Evolutionary conservation across 2,888 invertebrate genomes (phyloP).

Genomic region (Drosophila austrosaltans): DNA sequence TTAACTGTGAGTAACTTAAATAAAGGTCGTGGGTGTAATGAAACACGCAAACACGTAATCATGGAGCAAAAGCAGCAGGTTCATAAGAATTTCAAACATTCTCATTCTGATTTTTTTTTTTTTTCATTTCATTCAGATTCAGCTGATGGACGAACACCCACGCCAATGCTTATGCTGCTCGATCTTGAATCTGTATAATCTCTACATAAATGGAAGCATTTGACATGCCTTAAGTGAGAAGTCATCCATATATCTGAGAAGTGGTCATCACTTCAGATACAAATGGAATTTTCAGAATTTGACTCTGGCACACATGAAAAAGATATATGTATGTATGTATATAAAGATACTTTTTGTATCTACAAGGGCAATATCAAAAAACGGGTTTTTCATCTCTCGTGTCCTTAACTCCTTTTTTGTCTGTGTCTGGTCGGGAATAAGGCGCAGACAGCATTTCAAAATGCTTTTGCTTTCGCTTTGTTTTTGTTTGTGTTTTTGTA

Average conservation of each 20-base stretch:
- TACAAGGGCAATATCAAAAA: constrained; percentile 59
- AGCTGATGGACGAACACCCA: constrained; percentile 40
- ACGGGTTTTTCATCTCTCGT: constrained; percentile 71
- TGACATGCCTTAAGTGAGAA: constrained; percentile 57
- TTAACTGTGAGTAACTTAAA: constrained; percentile 48
- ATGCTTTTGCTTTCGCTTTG: constrained; percentile 18
- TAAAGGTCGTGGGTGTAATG: constrained; percentile 40
- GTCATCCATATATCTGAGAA: constrained; percentile 53
- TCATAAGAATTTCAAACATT: constrained; percentile 71
- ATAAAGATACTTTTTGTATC: constrained; percentile 17
- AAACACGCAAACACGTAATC: constrained; percentile 55
- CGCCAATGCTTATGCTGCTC: constrained; percentile 21
- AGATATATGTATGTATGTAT: constrained; percentile 23
- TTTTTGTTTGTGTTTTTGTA: constrained; percentile 47
- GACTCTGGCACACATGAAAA: constrained; percentile 16
- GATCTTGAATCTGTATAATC: constrained; percentile 18
- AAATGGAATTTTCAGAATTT: constrained; percentile 45
- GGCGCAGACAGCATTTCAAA: constrained; percentile 7
- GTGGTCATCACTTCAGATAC: constrained; percentile 60
- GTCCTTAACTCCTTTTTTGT: constrained; percentile 73
- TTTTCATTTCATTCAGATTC: background rate
- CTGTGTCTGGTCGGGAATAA: constrained; percentile 36
- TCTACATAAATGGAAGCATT: constrained; percentile 62
- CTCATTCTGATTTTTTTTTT: constrained; percentile 11
- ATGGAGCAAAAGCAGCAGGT: constrained; percentile 52